Evolutionary conservation across 2,888 invertebrate species (phyloP).

Genomic region (Caenorhabditis japonica): DNA sequence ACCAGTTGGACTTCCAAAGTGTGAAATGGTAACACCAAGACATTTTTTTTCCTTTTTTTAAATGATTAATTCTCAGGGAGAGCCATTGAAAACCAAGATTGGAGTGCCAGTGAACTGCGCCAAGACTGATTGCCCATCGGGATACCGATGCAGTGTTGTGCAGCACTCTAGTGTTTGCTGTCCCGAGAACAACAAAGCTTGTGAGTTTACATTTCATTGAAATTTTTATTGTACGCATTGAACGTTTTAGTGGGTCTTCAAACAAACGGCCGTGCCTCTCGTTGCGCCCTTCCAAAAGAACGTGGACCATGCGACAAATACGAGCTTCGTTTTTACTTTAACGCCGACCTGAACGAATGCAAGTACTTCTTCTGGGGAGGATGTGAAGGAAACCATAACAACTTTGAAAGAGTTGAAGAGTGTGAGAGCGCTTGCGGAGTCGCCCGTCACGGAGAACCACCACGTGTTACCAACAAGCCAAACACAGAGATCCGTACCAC

Average conservation of each 20-base stretch:
- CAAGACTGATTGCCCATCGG: conserved; percentile 70
- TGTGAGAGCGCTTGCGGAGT: conserved; percentile 57
- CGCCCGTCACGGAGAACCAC: conserved; percentile 18
- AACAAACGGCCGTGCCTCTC: conserved; percentile 44
- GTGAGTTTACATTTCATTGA: conserved; percentile 20
- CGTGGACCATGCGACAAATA: conserved; percentile 77
- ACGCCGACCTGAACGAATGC: conserved; percentile 71
- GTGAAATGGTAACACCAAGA: conserved; percentile 53
- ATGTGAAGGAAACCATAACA: conserved; percentile 76
- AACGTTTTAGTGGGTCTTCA: conserved; percentile 59
- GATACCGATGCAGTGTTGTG: conserved; percentile 71
- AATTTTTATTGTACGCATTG: background rate
- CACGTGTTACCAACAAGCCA: conserved; percentile 37
- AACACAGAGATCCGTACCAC: conserved; percentile 53
- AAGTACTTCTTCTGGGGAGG: conserved; percentile 77
- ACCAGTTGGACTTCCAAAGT: conserved; percentile 55
- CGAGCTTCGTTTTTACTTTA: conserved; percentile 74
- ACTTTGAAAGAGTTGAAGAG: conserved; percentile 68
- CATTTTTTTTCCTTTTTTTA: background rate
- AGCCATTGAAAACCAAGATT: conserved; percentile 65
- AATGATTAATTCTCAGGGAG: conserved; percentile 28
- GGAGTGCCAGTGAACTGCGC: conserved; percentile 71
- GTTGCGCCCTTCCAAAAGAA: conserved; percentile 73
- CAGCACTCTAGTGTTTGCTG: conserved; percentile 73
- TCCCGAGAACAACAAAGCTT: conserved; percentile 65